Evolutionary conservation across 2,888 invertebrate species (phyloP).

Genomic region (Mythimna pallens): DNA sequence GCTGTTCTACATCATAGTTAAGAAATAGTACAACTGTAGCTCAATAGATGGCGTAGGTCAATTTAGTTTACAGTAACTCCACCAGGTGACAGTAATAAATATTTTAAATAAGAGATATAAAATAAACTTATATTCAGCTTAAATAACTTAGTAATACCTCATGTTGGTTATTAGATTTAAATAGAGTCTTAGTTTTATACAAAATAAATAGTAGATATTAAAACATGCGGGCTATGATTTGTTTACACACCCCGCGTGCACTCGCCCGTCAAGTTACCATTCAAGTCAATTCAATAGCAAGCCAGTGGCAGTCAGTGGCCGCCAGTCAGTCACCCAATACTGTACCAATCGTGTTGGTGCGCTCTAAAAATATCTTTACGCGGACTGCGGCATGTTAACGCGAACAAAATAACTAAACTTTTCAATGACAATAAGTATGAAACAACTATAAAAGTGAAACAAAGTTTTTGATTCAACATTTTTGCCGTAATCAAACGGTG

Average conservation of each 20-base stretch:
- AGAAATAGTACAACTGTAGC: neutral
- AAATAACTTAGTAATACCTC: neutral
- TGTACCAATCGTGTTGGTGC: conserved; percentile 66
- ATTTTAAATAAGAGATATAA: neutral
- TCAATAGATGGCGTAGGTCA: conserved; percentile 26
- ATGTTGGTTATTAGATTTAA: neutral
- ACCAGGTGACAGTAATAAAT: conserved; percentile 30
- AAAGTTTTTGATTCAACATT: conserved; percentile 23
- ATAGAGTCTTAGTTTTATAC: neutral
- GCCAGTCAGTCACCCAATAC: conserved; percentile 77
- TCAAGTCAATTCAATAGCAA: conserved; percentile 68
- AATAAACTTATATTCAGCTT: neutral
- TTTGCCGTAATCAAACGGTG: conserved; percentile 4
- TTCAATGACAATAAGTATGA: conserved; percentile 74
- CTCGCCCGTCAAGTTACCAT: conserved; percentile 61
- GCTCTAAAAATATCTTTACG: conserved; percentile 77
- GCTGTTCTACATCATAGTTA: neutral
- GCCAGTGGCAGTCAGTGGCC: conserved; percentile 63
- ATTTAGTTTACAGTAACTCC: neutral
- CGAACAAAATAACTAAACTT: conserved; percentile 70
- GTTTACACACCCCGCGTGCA: conserved; percentile 51
- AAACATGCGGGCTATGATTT: conserved; percentile 14
- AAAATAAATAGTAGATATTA: too few relatives aligned
- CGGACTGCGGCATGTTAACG: conserved; percentile 71
- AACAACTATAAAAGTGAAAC: conserved; percentile 53